A percentile compares a stretch with the other conserved stretches of the same genome.
phyloP scores from a whole-genome alignment of 2,888 invertebrate species.

The Drosophila lacicola region DNA sequence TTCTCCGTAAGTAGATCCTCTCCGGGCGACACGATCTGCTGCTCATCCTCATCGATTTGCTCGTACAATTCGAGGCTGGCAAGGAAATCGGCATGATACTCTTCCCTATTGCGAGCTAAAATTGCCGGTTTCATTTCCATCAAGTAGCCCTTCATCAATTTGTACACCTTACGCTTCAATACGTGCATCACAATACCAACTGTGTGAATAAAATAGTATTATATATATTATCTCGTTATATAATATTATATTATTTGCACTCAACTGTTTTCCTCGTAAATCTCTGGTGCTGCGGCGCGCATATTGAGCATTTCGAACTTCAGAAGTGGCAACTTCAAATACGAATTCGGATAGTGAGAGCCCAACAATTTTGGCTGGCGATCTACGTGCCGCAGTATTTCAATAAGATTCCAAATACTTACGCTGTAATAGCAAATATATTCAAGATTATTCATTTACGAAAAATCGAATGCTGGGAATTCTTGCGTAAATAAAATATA shows the following conservation, averaged over 20 bases:
- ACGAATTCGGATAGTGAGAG: conserved; percentile 78
- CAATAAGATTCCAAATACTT: conserved; percentile 79
- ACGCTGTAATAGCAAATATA: conserved; percentile 50
- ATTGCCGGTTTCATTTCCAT: conserved; percentile 47
- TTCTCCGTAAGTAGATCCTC: conserved; percentile 68
- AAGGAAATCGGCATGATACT: conserved; percentile 76
- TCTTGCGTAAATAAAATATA: too few species aligned
- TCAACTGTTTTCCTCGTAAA: conserved; percentile 81
- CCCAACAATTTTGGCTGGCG: conserved; percentile 60
- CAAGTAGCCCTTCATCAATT: conserved; percentile 72
- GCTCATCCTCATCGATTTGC: conserved; percentile 27
- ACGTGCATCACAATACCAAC: conserved; percentile 74
- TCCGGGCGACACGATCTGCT: conserved; percentile 33
- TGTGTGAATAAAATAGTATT: conserved; percentile 24
- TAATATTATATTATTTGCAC: neutral
- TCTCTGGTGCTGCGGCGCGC: conserved; percentile 79
- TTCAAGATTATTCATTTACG: too few species aligned
- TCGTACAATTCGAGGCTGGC: conserved; percentile 47
- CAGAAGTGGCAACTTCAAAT: conserved; percentile 82
- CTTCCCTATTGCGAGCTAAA: conserved; percentile 56
- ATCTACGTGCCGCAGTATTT: conserved; percentile 81
- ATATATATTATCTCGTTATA: neutral
- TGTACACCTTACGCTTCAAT: conserved; percentile 73
- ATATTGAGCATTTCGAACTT: conserved; percentile 81
- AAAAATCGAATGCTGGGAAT: too few species aligned